These are phyloP conservation scores for Mungos mungo DNA, from an alignment of 2,113 vertebrate genomes.

Conservation along the genomic window DNA sequence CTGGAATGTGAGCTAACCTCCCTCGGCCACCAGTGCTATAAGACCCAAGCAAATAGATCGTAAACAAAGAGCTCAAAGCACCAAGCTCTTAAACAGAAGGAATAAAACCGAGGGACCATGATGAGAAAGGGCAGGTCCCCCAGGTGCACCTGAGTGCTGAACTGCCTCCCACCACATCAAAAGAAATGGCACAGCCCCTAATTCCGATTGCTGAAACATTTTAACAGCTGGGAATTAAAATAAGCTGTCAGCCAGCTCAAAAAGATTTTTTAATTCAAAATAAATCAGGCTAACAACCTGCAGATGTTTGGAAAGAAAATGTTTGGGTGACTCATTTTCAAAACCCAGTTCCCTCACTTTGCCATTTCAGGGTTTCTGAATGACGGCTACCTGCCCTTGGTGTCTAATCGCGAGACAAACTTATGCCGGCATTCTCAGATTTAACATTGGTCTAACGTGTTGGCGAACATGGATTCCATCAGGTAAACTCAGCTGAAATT, in stretches of 20 bases:
- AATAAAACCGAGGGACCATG: constrained; percentile 46
- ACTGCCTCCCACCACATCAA: constrained; percentile 73
- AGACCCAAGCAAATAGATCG: constrained; percentile 38
- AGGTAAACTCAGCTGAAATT: not conserved
- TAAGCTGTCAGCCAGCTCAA: constrained; percentile 82
- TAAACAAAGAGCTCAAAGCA: constrained; percentile 50
- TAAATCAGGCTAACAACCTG: constrained; percentile 86
- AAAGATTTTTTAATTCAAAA: constrained; percentile 85
- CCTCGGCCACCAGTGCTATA: constrained; percentile 45
- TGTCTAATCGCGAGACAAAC: not conserved
- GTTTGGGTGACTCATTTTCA: constrained; percentile 79
- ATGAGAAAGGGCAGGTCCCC: constrained; percentile 45
- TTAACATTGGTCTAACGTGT: not conserved
- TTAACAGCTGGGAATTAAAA: constrained; percentile 84
- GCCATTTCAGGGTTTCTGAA: constrained; percentile 71
- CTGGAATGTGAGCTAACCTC: constrained; percentile 14
- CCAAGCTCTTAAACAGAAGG: constrained; percentile 60
- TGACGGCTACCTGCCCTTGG: constrained; percentile 59
- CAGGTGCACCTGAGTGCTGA: constrained; percentile 70
- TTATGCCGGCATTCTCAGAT: not conserved
- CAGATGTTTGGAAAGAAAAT: constrained; percentile 87
- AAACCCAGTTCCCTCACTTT: constrained; percentile 75
- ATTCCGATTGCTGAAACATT: constrained; percentile 77
- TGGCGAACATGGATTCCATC: not conserved
- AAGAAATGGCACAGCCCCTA: constrained; percentile 38